Conservation (phyloP, 2,797 vertebrate species). For the Gambelia wislizenii region DNA sequence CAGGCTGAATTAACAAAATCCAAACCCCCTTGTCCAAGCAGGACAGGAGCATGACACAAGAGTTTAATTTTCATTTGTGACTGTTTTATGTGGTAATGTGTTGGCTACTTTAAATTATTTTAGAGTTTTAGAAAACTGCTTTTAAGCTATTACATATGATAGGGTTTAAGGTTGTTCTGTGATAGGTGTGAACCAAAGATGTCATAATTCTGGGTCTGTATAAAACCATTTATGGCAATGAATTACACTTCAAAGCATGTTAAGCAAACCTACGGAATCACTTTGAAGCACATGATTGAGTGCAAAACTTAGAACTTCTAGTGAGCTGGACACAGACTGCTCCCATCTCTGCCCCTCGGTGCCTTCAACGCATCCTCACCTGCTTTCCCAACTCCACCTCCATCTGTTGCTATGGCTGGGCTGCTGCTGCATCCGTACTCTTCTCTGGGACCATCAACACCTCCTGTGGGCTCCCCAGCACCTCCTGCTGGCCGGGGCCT, state of each 20-base stretch:
- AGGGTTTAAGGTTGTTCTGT: background rate
- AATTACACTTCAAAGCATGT: background rate
- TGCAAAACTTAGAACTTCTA: background rate
- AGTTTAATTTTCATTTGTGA: background rate
- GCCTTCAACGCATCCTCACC: conserved; percentile 9
- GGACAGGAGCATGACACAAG: too few species aligned
- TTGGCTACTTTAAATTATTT: background rate
- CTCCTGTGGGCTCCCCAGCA: background rate
- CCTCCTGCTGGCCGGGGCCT: conserved; percentile 26
- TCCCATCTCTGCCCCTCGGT: background rate
- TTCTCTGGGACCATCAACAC: conserved; percentile 16
- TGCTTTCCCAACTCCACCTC: background rate
- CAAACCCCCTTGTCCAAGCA: background rate
- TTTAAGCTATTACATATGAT: background rate
- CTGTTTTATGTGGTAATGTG: background rate
- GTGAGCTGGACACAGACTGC: background rate
- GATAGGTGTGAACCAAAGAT: background rate
- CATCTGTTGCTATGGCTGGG: background rate
- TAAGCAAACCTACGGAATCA: background rate
- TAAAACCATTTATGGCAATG: background rate
- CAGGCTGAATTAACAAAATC: too few species aligned
- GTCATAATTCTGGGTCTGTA: background rate
- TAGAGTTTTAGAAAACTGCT: background rate
- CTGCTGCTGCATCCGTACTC: background rate
- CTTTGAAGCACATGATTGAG: background rate